These are phyloP conservation scores for Sinelater perroti DNA, from an alignment of 2,888 invertebrate genomes.

Conservation along the genomic window DNA sequence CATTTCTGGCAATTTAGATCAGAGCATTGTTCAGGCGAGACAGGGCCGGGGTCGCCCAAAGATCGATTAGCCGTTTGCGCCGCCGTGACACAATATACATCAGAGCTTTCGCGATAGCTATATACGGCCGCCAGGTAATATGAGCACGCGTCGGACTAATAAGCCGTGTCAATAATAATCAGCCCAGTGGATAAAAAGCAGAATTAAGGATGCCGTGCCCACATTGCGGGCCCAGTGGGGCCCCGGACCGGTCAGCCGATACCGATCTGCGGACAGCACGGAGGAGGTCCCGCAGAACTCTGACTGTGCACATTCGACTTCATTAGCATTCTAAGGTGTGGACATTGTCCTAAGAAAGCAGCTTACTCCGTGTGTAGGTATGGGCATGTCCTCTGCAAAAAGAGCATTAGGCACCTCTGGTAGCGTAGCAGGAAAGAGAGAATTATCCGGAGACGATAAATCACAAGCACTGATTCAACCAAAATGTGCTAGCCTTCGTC, in stretches of 20 bases:
- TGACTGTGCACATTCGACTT: constrained; percentile 50
- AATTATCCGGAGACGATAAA: neutral
- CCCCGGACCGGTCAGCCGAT: constrained; percentile 38
- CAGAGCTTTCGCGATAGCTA: neutral
- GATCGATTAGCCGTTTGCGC: neutral
- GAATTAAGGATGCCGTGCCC: constrained; percentile 41
- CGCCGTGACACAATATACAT: neutral
- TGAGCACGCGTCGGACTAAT: constrained; percentile 6
- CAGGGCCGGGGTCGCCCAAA: neutral
- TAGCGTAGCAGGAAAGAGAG: constrained; percentile 8
- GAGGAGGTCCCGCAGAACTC: constrained; percentile 38
- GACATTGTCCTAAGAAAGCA: constrained; percentile 41
- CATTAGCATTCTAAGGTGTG: constrained; percentile 53
- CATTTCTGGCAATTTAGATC: constrained; percentile 1
- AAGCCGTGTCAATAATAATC: constrained; percentile 19
- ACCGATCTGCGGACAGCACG: constrained; percentile 38
- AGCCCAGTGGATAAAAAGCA: constrained; percentile 21
- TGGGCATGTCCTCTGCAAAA: constrained; percentile 4
- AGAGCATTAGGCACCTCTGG: constrained; percentile 12
- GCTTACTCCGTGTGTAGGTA: constrained; percentile 19
- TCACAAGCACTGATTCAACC: no score
- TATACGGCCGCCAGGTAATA: constrained; percentile 7
- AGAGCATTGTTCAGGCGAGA: neutral
- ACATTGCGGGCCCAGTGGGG: constrained; percentile 38
- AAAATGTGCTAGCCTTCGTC: no score